Conservation (phyloP, 2,113 vertebrate genomes). For the Oxyura jamaicensis region DNA sequence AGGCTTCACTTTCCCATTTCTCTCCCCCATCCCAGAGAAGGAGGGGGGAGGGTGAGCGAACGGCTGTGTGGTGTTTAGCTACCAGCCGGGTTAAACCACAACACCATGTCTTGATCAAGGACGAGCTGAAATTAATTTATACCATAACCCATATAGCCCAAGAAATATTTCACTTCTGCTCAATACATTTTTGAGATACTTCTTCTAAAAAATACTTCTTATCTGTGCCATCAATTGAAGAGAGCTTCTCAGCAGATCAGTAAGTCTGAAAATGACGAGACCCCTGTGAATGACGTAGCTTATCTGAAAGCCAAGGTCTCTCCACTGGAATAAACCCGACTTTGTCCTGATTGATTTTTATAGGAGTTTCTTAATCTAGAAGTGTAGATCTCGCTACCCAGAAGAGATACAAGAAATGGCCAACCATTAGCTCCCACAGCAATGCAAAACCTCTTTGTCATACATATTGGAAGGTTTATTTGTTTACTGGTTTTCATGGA, state of each 20-base stretch:
- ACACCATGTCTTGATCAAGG: background rate
- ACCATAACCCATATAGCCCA: background rate
- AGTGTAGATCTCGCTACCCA: background rate
- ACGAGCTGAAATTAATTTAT: background rate
- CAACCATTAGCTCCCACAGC: background rate
- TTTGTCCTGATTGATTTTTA: background rate
- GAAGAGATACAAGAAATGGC: background rate
- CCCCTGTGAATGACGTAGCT: background rate
- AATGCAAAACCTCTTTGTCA: rapidly evolving
- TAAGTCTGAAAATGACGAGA: background rate
- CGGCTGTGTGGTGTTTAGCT: too few species aligned
- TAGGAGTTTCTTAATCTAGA: background rate
- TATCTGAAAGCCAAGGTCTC: background rate
- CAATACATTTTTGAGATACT: background rate
- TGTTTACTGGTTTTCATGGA: background rate
- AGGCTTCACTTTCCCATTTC: too few species aligned
- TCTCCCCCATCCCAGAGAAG: too few species aligned
- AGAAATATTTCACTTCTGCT: background rate
- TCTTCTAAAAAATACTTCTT: too few species aligned
- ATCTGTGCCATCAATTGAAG: background rate
- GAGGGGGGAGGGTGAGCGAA: too few species aligned
- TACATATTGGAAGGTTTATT: background rate
- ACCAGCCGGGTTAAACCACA: too few species aligned
- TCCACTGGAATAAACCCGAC: background rate
- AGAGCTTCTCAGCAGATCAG: background rate